Conservation (phyloP, 2,797 vertebrate genomes). For the Microhierax caerulescens region DNA sequence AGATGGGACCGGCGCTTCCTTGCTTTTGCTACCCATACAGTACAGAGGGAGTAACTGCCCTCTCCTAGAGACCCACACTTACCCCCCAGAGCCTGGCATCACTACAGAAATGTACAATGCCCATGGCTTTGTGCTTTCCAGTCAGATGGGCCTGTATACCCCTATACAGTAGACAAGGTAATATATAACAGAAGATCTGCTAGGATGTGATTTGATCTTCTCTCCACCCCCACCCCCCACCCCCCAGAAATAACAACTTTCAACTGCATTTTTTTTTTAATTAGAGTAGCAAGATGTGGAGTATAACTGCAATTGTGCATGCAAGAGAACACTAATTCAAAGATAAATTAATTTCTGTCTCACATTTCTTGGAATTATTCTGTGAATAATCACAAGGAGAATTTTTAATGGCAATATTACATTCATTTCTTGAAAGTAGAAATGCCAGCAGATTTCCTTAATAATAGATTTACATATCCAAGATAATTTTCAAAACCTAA, state of each 20-base stretch:
- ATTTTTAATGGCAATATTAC: neutral
- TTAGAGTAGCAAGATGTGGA: neutral
- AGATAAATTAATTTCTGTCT: neutral
- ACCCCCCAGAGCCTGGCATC: neutral
- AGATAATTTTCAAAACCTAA: neutral
- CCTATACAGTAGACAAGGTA: neutral
- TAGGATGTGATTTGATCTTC: neutral
- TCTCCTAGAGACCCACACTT: neutral
- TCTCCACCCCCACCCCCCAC: too few relatives aligned
- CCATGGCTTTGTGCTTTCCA: neutral
- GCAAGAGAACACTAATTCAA: neutral
- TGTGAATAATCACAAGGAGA: constrained; percentile 1
- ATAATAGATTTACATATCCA: neutral
- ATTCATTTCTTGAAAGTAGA: constrained; percentile 2
- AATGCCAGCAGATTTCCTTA: neutral
- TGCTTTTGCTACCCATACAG: too few relatives aligned
- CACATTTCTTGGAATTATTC: neutral
- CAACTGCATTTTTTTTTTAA: neutral
- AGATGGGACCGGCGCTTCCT: accelerated
- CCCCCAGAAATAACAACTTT: neutral
- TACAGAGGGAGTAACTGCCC: neutral
- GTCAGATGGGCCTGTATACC: neutral
- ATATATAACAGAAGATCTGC: neutral
- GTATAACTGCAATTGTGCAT: neutral
- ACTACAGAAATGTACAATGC: neutral